Conservation (phyloP, 2,113 vertebrate genomes). For the Agapornis roseicollis region DNA sequence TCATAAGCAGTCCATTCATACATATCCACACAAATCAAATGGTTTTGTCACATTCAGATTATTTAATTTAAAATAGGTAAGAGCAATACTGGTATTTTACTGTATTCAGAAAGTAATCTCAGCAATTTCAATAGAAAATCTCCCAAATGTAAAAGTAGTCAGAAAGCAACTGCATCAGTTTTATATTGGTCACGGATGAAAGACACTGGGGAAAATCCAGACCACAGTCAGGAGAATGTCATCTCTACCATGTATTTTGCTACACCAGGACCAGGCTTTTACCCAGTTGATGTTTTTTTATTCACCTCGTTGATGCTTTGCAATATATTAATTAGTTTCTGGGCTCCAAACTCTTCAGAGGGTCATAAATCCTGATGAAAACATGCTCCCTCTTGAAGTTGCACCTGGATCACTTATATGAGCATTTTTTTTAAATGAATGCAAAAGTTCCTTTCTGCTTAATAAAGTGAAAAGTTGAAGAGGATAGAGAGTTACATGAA, state of each 20-base stretch:
- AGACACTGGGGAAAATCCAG: neutral
- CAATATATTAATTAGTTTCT: slow-evolving; percentile 27
- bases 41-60: neutral
- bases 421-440: neutral
- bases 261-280: neutral
- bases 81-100: neutral
- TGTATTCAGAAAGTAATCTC: neutral
- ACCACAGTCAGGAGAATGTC: neutral
- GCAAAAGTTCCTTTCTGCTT: neutral
- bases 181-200: neutral
- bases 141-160: neutral
- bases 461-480: slow-evolving; percentile 1
- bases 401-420: slow-evolving; percentile 29
- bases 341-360: neutral
- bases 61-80: neutral
- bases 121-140: neutral
- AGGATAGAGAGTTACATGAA: neutral
- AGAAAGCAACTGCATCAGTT: neutral
- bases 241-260: neutral
- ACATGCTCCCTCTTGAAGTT: slow-evolving; percentile 36
- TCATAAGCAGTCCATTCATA: neutral
- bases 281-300: neutral
- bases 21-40: neutral
- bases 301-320: neutral
- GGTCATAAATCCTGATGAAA: slow-evolving; percentile 35